phyloP scores from a whole-genome alignment of 2,888 invertebrate species.

The Poecilobothrus nobilitatus region DNA sequence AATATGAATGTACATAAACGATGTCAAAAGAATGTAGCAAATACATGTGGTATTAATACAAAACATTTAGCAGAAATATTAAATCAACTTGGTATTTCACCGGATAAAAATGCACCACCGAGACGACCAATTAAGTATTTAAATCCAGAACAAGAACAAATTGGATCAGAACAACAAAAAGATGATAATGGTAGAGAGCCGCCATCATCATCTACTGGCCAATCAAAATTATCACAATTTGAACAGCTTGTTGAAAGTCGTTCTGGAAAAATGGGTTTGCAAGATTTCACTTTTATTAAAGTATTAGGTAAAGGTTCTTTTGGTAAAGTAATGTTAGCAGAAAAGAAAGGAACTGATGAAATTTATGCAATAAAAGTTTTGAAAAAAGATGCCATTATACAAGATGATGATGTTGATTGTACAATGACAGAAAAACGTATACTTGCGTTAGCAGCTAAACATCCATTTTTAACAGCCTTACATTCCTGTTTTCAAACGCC shows the following conservation, averaged over 20 bases:
- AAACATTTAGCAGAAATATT: constrained; percentile 93
- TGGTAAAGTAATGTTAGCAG: constrained; percentile 97
- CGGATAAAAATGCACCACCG: constrained; percentile 67
- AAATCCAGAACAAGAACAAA: constrained; percentile 45
- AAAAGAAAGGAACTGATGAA: constrained; percentile 87
- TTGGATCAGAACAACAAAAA: constrained; percentile 41
- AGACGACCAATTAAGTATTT: constrained; percentile 50
- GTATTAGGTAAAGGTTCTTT: constrained; percentile 98
- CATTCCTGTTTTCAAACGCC: constrained; percentile 96
- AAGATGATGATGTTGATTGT: constrained; percentile 98
- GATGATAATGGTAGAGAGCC: constrained; percentile 34
- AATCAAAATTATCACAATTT: constrained; percentile 28
- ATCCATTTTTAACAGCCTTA: constrained; percentile 95
- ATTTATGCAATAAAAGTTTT: constrained; percentile 79
- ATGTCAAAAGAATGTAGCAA: constrained; percentile 98
- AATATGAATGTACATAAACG: constrained; percentile 97
- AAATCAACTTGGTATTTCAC: constrained; percentile 83
- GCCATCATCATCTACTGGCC: constrained; percentile 27
- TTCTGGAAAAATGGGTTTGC: constrained; percentile 58
- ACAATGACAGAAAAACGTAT: constrained; percentile 98
- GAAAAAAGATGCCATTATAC: constrained; percentile 96
- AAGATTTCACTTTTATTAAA: constrained; percentile 95
- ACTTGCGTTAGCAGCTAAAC: constrained; percentile 90
- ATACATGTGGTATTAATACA: constrained; percentile 97
- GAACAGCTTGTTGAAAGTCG: constrained; percentile 36